These are phyloP conservation scores for Hirtodrosophila confusa DNA, from an alignment of 2,888 invertebrate species.

Conservation along the genomic window DNA sequence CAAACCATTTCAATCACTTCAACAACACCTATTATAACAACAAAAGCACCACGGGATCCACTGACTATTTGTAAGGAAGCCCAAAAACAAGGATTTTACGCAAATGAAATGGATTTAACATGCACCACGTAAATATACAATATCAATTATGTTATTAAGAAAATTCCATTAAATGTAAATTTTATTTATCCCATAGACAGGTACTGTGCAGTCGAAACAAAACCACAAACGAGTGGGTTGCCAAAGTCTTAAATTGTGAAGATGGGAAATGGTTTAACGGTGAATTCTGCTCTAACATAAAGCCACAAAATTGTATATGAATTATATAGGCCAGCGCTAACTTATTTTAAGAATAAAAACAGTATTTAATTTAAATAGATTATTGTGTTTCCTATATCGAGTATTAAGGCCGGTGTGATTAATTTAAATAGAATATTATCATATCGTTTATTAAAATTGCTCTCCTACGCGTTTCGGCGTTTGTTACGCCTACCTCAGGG, in stretches of 20 bases:
- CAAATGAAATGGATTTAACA: constrained; percentile 23
- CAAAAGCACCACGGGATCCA: constrained; percentile 11
- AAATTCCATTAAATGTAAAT: neutral
- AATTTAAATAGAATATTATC: too few relatives aligned
- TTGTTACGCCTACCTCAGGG: too few relatives aligned
- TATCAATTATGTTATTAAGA: neutral
- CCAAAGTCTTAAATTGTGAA: rapidly evolving
- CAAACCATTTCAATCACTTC: neutral
- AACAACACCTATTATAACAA: neutral
- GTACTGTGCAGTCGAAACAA: neutral
- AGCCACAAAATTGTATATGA: constrained; percentile 14
- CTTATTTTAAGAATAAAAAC: too few relatives aligned
- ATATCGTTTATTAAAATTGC: too few relatives aligned
- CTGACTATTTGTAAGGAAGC: constrained; percentile 12
- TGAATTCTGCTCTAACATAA: neutral
- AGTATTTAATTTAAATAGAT: too few relatives aligned
- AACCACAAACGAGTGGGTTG: neutral
- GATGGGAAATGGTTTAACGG: constrained; percentile 6
- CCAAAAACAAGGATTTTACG: neutral
- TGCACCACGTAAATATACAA: constrained; percentile 24
- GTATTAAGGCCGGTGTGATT: too few relatives aligned
- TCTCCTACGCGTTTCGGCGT: too few relatives aligned
- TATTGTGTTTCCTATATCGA: neutral
- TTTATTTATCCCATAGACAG: constrained; percentile 1
- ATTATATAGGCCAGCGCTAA: too few relatives aligned